phyloP scores from a whole-genome alignment of 2,113 vertebrate species.

The Megalops atlanticus region DNA sequence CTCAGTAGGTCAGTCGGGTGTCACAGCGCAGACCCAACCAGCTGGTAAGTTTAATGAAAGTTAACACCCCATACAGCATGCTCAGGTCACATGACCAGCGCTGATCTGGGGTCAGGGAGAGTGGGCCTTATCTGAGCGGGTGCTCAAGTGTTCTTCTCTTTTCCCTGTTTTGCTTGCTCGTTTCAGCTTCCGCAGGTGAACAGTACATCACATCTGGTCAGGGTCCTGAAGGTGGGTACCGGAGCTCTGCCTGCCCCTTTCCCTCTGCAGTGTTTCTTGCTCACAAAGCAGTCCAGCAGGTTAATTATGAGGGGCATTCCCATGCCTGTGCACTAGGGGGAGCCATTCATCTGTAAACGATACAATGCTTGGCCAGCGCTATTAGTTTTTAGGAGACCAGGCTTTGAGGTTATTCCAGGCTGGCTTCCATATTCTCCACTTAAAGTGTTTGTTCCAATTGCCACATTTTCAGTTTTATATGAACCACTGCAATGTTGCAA shows the following conservation, averaged over 20 bases:
- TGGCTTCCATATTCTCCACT: no score
- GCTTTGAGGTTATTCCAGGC: no score
- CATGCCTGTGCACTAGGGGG: background rate
- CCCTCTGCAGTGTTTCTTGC: background rate
- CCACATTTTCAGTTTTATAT: no score
- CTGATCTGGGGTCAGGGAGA: background rate
- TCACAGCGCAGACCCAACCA: constrained; percentile 56
- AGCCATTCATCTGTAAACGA: no score
- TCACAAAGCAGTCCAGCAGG: background rate
- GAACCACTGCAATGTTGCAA: no score
- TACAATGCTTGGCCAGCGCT: no score
- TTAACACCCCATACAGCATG: constrained; percentile 34
- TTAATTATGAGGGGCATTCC: background rate
- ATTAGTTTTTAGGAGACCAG: no score
- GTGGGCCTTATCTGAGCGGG: constrained; percentile 40
- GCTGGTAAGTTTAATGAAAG: constrained; percentile 71
- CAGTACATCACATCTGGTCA: constrained; percentile 76
- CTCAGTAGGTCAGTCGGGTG: constrained; percentile 54
- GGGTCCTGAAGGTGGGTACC: constrained; percentile 75
- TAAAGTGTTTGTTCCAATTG: no score
- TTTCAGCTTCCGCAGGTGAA: constrained; percentile 74
- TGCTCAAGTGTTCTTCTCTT: constrained; percentile 67
- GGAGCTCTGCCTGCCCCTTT: background rate
- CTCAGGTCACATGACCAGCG: background rate
- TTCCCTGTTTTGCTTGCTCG: constrained; percentile 72